phyloP scores from a whole-genome alignment of 2,797 vertebrate species.

The Enteromius radiatus region DNA sequence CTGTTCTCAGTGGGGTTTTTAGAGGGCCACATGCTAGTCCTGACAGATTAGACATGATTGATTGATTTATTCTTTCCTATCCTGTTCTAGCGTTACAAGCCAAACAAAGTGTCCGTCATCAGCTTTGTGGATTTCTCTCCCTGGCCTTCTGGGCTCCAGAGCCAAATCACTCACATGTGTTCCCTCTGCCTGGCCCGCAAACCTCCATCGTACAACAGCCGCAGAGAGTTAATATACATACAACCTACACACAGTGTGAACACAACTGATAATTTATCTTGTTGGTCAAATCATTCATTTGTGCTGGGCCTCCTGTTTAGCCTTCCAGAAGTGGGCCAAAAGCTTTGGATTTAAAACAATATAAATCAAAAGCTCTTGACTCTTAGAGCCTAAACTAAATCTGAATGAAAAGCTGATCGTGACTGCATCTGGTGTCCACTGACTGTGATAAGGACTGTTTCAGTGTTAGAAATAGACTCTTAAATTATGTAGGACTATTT shows the following conservation, averaged over 20 bases:
- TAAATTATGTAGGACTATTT: neutral
- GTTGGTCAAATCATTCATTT: conserved; percentile 33
- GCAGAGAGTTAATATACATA: conserved; percentile 47
- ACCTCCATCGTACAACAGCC: conserved; percentile 50
- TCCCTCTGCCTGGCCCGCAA: conserved; percentile 54
- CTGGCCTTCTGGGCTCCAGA: conserved; percentile 64
- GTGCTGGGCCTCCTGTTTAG: conserved; percentile 38
- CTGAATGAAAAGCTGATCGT: neutral
- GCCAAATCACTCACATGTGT: conserved; percentile 81
- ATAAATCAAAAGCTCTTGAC: conserved; percentile 25
- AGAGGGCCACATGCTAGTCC: conserved; percentile 59
- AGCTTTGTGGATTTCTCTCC: conserved; percentile 73
- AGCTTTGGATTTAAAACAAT: conserved; percentile 19
- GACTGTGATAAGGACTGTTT: neutral
- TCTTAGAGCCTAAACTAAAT: conserved; percentile 6
- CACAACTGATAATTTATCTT: conserved; percentile 34
- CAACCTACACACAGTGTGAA: conserved; percentile 39
- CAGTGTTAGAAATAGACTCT: neutral
- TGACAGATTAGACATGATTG: conserved; percentile 64
- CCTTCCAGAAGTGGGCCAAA: conserved; percentile 17
- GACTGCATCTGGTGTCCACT: neutral
- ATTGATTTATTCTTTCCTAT: conserved; percentile 72
- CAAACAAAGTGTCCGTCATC: conserved; percentile 82
- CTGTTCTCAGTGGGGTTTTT: conserved; percentile 55
- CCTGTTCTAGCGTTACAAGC: conserved; percentile 74